Conservation (phyloP, 2,888 invertebrate species). For the Hyposoter didymator region DNA sequence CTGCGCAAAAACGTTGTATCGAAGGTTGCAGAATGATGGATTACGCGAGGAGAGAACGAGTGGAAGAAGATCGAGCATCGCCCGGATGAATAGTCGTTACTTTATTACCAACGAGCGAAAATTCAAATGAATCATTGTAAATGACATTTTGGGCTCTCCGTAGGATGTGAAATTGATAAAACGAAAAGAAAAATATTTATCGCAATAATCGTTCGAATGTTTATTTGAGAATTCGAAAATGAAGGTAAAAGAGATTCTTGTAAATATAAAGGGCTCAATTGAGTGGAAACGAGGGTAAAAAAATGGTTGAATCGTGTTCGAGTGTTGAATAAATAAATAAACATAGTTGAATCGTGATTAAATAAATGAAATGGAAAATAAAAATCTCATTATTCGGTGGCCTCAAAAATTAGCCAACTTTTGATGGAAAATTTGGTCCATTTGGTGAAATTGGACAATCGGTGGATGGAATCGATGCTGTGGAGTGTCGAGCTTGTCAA, state of each 20-base stretch:
- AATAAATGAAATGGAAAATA: background rate
- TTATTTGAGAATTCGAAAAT: background rate
- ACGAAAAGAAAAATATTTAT: background rate
- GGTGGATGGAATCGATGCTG: conserved; percentile 53
- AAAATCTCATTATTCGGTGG: background rate
- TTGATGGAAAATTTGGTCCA: conserved; percentile 9
- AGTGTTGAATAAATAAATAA: background rate
- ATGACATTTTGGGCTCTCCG: conserved; percentile 41
- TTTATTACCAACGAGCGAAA: conserved; percentile 17
- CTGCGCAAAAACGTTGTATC: conserved; percentile 54
- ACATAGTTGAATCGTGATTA: background rate
- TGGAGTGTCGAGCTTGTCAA: conserved; percentile 30
- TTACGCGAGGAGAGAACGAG: conserved; percentile 47
- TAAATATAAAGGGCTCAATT: conserved; percentile 24
- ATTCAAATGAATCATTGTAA: conserved; percentile 40
- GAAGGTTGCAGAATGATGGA: conserved; percentile 64
- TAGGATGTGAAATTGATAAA: background rate
- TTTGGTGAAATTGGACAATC: background rate
- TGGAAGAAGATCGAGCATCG: conserved; percentile 46
- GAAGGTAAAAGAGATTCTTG: conserved; percentile 12
- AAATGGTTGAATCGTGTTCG: background rate
- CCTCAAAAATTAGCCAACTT: conserved; percentile 1
- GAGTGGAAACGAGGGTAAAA: conserved; percentile 23
- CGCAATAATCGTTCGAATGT: background rate
- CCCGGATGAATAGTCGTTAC: conserved; percentile 46